These are phyloP conservation scores for Tympanoctomys barrerae DNA, from an alignment of 2,797 vertebrate species.

Conservation along the genomic window DNA sequence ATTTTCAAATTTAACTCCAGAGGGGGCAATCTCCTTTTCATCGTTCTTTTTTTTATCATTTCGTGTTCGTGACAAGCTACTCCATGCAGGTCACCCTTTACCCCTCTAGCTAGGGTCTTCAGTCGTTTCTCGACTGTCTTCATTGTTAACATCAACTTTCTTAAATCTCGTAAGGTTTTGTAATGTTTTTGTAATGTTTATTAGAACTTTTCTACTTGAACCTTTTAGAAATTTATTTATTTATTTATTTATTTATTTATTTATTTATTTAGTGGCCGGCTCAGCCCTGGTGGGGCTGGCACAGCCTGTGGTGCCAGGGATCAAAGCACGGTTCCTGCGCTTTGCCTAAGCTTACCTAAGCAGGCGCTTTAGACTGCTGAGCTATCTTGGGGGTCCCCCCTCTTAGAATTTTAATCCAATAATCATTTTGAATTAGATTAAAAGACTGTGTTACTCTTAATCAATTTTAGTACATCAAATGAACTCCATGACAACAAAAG, in stretches of 20 bases:
- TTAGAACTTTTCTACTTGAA: not conserved
- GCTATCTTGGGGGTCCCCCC: too few species aligned
- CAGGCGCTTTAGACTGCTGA: too few species aligned
- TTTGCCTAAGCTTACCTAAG: too few species aligned
- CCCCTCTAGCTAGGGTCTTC: not conserved
- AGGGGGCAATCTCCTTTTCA: not conserved
- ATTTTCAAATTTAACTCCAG: not conserved
- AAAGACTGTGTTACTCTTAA: not conserved
- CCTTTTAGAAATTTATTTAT: too few species aligned
- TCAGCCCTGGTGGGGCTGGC: too few species aligned
- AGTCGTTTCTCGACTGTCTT: not conserved
- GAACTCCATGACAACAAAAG: not conserved
- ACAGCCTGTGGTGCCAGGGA: too few species aligned
- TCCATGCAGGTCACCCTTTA: not conserved
- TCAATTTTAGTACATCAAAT: slow-evolving; percentile 17
- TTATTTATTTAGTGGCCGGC: too few species aligned
- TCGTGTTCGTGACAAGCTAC: not conserved
- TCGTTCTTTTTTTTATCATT: not conserved
- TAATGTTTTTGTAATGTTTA: not conserved
- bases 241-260: too few species aligned
- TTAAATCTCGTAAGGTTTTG: not conserved
- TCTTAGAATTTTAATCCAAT: slow-evolving; percentile 27
- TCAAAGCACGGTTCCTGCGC: too few species aligned
- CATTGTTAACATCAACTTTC: not conserved
- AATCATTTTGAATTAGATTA: not conserved